Percentiles rank a stretch among this genome's conserved stretches.
phyloP scores from a whole-genome alignment of 2,888 invertebrate genomes.

The Zeuzera pyrina region DNA sequence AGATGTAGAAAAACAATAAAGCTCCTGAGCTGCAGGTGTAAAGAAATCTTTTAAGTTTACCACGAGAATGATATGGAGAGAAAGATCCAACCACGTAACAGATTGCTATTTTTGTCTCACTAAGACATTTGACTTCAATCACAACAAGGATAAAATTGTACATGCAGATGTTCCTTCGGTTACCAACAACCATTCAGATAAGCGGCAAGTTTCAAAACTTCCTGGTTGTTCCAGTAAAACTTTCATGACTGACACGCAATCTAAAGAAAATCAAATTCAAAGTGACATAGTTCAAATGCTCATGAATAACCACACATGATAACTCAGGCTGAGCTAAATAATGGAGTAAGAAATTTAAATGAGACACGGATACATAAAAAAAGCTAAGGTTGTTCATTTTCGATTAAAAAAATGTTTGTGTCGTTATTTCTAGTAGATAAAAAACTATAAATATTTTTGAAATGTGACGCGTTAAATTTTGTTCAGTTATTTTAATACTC shows the following conservation, averaged over 20 bases:
- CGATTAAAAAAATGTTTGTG: too few species aligned
- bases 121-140: constrained; percentile 1
- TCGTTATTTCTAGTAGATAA: constrained; percentile 2
- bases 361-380: too few species aligned
- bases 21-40: constrained; percentile 4
- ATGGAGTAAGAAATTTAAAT: too few species aligned
- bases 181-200: background rate
- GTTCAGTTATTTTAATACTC: too few species aligned
- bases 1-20: constrained; percentile 4
- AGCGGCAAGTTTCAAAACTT: constrained; percentile 1
- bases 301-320: too few species aligned
- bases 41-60: background rate
- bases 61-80: background rate
- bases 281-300: background rate
- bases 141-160: background rate
- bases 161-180: background rate
- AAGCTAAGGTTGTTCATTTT: too few species aligned
- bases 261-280: background rate
- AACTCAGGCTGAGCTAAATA: too few species aligned
- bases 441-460: too few species aligned
- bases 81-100: background rate
- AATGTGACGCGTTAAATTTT: too few species aligned
- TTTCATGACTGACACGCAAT: constrained; percentile 1
- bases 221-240: constrained; percentile 2
- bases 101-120: constrained; percentile 2